These are phyloP conservation scores for Salvator merianae DNA, from an alignment of 2,113 vertebrate genomes.

Conservation along the genomic window DNA sequence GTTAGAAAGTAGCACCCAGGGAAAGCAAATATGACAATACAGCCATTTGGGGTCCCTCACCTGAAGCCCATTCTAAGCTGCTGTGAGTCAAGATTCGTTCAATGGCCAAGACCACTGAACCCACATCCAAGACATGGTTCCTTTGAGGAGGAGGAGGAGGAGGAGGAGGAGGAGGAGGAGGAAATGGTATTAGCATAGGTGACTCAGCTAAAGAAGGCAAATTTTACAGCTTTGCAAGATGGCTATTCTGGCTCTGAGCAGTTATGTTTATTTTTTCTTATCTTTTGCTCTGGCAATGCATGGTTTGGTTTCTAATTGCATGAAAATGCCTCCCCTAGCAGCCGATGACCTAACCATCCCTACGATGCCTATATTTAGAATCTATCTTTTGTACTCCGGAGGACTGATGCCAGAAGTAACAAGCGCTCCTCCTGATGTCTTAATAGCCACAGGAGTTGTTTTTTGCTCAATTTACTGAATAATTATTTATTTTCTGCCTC, in stretches of 20 bases:
- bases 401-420: background rate
- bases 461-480: slow-evolving; percentile 36
- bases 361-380: slow-evolving; percentile 52
- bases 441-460: background rate
- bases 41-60: too few species aligned
- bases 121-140: slow-evolving; percentile 9
- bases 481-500: slow-evolving; percentile 45
- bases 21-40: too few species aligned
- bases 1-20: too few species aligned
- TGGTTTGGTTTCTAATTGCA: slow-evolving; percentile 45
- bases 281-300: background rate
- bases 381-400: slow-evolving; percentile 17
- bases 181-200: too few species aligned
- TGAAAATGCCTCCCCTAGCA: slow-evolving; percentile 55
- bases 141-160: too few species aligned
- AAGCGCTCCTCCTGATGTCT: slow-evolving; percentile 8
- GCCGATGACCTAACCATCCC: slow-evolving; percentile 30
- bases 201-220: slow-evolving; percentile 52
- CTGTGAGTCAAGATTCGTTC: slow-evolving; percentile 27
- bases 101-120: slow-evolving; percentile 22
- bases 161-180: too few species aligned
- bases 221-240: slow-evolving; percentile 42
- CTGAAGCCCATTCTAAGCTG: too few species aligned
- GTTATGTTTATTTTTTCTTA: slow-evolving; percentile 34
- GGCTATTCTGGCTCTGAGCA: slow-evolving; percentile 40